These are phyloP conservation scores for Micromesistius poutassou DNA, from an alignment of 2,797 vertebrate genomes.

Conservation along the genomic window DNA sequence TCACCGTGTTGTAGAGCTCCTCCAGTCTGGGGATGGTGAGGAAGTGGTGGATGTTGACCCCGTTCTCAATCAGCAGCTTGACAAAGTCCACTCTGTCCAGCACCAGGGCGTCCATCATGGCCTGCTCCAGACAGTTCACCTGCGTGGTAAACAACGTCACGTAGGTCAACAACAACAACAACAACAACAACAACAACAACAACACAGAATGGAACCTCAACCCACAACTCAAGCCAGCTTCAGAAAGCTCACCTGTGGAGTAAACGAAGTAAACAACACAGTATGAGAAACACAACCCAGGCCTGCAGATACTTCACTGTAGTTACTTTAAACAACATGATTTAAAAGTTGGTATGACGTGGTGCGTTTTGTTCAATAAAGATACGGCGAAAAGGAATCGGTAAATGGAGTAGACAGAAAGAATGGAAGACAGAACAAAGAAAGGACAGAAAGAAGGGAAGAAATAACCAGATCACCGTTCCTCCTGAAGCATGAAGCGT, in stretches of 20 bases:
- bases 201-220: not conserved
- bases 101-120: conserved; percentile 94
- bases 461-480: too few species aligned
- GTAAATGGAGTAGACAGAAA: not conserved
- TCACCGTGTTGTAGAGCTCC: conserved; percentile 94
- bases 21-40: conserved; percentile 93
- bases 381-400: not conserved
- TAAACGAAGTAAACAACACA: not conserved
- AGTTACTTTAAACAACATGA: too few species aligned
- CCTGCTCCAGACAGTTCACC: conserved; percentile 94
- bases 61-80: conserved; percentile 93
- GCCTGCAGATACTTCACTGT: not conserved
- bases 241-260: conserved; percentile 86
- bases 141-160: conserved; percentile 42
- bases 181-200: not conserved
- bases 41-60: conserved; percentile 95
- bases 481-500: too few species aligned
- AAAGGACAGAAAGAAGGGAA: not conserved
- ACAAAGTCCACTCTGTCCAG: conserved; percentile 94
- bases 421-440: not conserved
- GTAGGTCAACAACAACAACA: not conserved
- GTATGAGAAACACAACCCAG: not conserved
- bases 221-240: conserved; percentile 80
- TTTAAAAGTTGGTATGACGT: not conserved
- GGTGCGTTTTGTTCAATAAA: not conserved